phyloP scores from a whole-genome alignment of 1,140 invertebrate species.

The Heterodera schachtii region DNA sequence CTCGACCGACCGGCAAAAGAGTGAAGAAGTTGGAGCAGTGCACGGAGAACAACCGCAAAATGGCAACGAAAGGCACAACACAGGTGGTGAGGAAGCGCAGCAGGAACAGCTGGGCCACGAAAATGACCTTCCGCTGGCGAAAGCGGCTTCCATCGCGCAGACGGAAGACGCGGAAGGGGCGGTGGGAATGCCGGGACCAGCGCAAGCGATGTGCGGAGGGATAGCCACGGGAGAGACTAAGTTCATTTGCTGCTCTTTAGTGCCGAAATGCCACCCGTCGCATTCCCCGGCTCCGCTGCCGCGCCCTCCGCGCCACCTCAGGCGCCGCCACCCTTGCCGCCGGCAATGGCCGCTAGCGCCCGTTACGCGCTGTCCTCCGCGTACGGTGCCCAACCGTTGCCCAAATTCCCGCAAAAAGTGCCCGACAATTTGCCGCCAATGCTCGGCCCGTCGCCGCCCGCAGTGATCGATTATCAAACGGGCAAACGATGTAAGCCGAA shows the following conservation, averaged over 20 bases:
- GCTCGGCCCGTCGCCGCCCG: conserved; percentile 40
- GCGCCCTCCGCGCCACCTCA: neutral
- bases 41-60: neutral
- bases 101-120: neutral
- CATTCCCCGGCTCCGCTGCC: conserved; percentile 23
- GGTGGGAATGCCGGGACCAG: conserved; percentile 31
- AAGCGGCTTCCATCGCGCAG: conserved; percentile 19
- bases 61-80: neutral
- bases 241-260: too few relatives aligned
- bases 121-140: conserved; percentile 22
- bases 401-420: conserved; percentile 30
- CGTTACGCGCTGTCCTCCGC: conserved; percentile 17
- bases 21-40: neutral
- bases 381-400: conserved; percentile 34
- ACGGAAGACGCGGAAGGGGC: conserved; percentile 29
- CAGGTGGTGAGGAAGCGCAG: conserved; percentile 2
- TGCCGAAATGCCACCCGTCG: neutral
- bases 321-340: neutral
- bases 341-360: neutral
- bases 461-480: conserved; percentile 27
- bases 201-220: conserved; percentile 28
- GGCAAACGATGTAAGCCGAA: conserved; percentile 9
- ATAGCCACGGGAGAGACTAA: too few relatives aligned
- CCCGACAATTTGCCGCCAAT: conserved; percentile 36
- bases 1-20: neutral